phyloP scores from a whole-genome alignment of 2,888 invertebrate species.

The Chironomus riparius region DNA sequence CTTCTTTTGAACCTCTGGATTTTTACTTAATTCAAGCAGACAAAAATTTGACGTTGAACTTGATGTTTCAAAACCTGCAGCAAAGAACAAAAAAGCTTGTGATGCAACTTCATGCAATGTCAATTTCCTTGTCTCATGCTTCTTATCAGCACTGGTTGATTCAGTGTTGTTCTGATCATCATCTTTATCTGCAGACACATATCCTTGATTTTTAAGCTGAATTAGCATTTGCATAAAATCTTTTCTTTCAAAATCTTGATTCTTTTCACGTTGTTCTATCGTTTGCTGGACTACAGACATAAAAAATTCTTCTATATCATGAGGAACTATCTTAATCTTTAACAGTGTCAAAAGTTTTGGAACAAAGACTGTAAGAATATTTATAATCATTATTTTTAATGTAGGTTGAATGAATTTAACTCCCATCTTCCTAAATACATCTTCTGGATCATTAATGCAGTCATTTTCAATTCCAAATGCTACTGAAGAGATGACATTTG shows the following conservation, averaged over 20 bases:
- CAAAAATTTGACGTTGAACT: slow-evolving; percentile 40
- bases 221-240: slow-evolving; percentile 15
- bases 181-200: not conserved
- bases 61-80: slow-evolving; percentile 42
- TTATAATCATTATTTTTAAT: slow-evolving; percentile 29
- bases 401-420: slow-evolving; percentile 31
- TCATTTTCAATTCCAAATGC: slow-evolving; percentile 36
- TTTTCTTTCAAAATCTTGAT: not conserved
- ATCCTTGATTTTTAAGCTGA: not conserved
- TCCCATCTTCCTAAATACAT: slow-evolving; percentile 32
- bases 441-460: slow-evolving; percentile 32
- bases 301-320: slow-evolving; percentile 30
- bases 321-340: slow-evolving; percentile 30
- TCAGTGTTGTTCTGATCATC: not conserved
- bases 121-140: not conserved
- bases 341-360: slow-evolving; percentile 29
- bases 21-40: slow-evolving; percentile 40
- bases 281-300: not conserved
- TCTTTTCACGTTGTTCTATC: not conserved
- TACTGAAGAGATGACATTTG: slow-evolving; percentile 37
- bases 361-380: slow-evolving; percentile 30
- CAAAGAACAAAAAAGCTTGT: slow-evolving; percentile 41
- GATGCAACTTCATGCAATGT: not conserved
- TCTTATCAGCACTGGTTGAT: not conserved
- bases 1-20: slow-evolving; percentile 38